Percentiles rank a stretch among this genome's conserved stretches.
These are phyloP conservation scores for Cantharis lateralis DNA, from an alignment of 2,888 invertebrate genomes.

Conservation along the genomic window DNA sequence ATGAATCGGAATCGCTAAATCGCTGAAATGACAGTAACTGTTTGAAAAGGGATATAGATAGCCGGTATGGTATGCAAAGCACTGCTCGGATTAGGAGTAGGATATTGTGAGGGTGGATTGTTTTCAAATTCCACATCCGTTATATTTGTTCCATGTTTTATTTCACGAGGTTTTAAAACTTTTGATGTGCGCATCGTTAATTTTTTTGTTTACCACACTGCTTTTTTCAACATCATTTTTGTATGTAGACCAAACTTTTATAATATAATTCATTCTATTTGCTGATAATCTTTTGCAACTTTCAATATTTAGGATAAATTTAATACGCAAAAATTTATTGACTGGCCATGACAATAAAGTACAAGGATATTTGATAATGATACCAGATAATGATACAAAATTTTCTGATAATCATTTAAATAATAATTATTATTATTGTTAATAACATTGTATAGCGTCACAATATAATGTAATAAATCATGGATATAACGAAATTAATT, in stretches of 20 bases:
- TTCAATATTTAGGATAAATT: background rate
- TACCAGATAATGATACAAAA: slow-evolving; percentile 6
- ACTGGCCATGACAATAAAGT: slow-evolving; percentile 24
- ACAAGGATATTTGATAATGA: slow-evolving; percentile 19
- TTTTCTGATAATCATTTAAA: background rate
- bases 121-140: slow-evolving; percentile 35
- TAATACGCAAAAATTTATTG: slow-evolving; percentile 13
- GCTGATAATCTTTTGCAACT: background rate
- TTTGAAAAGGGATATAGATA: slow-evolving; percentile 46
- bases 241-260: background rate
- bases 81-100: slow-evolving; percentile 36
- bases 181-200: slow-evolving; percentile 24
- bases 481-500: background rate
- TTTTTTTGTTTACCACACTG: slow-evolving; percentile 2
- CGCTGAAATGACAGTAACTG: slow-evolving; percentile 50
- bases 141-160: slow-evolving; percentile 46
- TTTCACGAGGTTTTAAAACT: slow-evolving; percentile 41
- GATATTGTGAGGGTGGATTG: slow-evolving; percentile 41
- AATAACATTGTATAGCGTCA: too few species aligned
- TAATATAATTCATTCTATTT: background rate
- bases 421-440: background rate
- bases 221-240: background rate
- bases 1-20: slow-evolving; percentile 45
- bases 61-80: slow-evolving; percentile 45
- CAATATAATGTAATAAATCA: too few species aligned